Percentiles rank a stretch among this genome's conserved stretches.
Conservation (phyloP, 2,113 vertebrate genomes). For the Chiloscyllium plagiosum region DNA sequence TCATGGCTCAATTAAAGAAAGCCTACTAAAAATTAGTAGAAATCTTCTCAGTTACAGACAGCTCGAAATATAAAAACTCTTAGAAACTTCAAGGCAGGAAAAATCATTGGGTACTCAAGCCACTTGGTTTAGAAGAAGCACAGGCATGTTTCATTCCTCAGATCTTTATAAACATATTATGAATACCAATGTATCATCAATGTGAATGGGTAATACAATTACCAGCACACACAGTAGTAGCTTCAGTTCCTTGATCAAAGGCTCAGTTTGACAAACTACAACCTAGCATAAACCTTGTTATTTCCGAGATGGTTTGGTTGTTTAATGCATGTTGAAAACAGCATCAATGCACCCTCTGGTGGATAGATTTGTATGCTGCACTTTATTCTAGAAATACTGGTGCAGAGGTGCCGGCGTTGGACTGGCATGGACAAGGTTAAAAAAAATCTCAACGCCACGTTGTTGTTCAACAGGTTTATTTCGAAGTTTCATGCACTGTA, state of each 20-base stretch:
- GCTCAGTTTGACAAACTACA: background rate
- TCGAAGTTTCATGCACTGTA: no score
- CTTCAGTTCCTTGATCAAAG: background rate
- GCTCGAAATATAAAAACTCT: background rate
- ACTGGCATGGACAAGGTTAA: no score
- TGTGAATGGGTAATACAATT: background rate
- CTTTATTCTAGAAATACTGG: background rate
- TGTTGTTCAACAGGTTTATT: no score
- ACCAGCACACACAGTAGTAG: background rate
- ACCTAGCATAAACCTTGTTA: background rate
- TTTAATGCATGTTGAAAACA: background rate
- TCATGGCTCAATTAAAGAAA: background rate
- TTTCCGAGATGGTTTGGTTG: background rate
- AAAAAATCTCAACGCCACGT: no score
- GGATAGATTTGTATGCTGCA: background rate
- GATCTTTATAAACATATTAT: background rate
- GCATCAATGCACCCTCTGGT: conserved; percentile 30
- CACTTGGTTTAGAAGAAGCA: background rate
- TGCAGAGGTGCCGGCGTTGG: background rate
- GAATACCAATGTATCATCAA: background rate
- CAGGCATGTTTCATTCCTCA: background rate
- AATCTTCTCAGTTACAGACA: background rate
- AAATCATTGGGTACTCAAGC: background rate
- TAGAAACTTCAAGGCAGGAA: background rate
- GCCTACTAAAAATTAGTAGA: background rate